Conservation (phyloP, 1,140 invertebrate genomes). For the Stratiolaelaps scimitus region DNA sequence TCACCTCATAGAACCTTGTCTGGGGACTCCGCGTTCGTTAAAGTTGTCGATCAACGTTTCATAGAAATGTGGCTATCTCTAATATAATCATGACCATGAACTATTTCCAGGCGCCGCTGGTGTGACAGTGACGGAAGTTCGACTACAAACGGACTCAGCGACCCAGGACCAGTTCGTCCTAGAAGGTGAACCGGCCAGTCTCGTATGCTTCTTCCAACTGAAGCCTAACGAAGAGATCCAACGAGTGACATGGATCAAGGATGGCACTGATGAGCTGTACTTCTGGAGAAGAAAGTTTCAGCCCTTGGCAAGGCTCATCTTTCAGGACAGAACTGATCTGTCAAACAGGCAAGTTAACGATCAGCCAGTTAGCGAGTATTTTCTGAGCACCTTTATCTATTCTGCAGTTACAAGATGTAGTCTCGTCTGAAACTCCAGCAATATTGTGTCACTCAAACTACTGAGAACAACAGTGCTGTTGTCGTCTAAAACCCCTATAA, state of each 20-base stretch:
- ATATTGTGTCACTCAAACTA: too few species aligned
- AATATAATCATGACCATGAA: too few species aligned
- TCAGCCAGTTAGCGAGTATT: too few species aligned
- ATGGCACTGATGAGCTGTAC: conserved; percentile 17
- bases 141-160: conserved; percentile 23
- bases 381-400: too few species aligned
- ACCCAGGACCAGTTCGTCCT: conserved; percentile 24
- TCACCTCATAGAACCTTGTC: too few species aligned
- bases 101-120: conserved; percentile 21
- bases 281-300: conserved; percentile 27
- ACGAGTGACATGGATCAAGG: conserved; percentile 19
- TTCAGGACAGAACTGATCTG: conserved; percentile 29
- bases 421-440: too few species aligned
- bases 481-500: too few species aligned
- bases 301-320: conserved; percentile 22
- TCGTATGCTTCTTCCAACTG: conserved; percentile 26
- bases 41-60: too few species aligned
- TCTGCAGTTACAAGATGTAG: too few species aligned
- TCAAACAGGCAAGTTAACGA: conserved; percentile 12
- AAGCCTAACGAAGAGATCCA: conserved; percentile 25
- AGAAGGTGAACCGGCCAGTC: conserved; percentile 28
- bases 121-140: conserved; percentile 27
- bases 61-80: too few species aligned
- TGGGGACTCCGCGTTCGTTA: too few species aligned
- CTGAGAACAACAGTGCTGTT: too few species aligned